Evolutionary conservation across 1,140 invertebrate species (phyloP).

Genomic region (Drosophila leontia): DNA sequence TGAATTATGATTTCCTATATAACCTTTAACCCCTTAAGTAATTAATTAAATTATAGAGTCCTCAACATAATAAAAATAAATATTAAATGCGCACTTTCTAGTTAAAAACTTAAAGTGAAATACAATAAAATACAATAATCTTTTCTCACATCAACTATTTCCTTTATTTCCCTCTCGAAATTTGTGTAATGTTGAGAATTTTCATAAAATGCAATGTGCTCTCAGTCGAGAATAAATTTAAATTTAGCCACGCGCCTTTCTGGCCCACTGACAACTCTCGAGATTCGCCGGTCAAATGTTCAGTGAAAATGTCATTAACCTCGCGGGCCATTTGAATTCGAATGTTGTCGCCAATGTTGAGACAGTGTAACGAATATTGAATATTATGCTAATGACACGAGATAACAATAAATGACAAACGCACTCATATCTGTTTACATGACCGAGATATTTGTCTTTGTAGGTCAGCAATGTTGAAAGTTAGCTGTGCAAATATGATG

Average conservation of each 20-base stretch:
- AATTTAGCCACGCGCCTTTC: constrained; percentile 60
- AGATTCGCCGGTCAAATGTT: constrained; percentile 25
- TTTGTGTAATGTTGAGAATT: constrained; percentile 10
- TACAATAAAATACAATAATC: background rate
- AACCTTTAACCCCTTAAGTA: background rate
- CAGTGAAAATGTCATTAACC: constrained; percentile 66
- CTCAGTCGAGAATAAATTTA: constrained; percentile 46
- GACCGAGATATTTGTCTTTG: constrained; percentile 47
- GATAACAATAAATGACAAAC: constrained; percentile 33
- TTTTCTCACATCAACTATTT: background rate
- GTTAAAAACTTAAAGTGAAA: background rate
- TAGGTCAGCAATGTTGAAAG: constrained; percentile 53
- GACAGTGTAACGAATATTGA: constrained; percentile 51
- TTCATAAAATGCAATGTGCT: constrained; percentile 29
- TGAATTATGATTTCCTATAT: background rate
- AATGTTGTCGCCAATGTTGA: constrained; percentile 44
- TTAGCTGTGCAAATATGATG: constrained; percentile 35
- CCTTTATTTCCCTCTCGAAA: background rate
- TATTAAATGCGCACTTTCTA: background rate
- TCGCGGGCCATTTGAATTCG: constrained; percentile 48
- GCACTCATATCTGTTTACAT: constrained; percentile 22
- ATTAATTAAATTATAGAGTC: background rate
- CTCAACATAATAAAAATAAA: background rate
- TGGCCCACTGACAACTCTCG: constrained; percentile 47
- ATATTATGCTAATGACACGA: constrained; percentile 45